Evolutionary conservation across 2,113 vertebrate species (phyloP), one percentile per base, ranked within the genome.

Genomic region (Cyprinus carpio): DNA sequence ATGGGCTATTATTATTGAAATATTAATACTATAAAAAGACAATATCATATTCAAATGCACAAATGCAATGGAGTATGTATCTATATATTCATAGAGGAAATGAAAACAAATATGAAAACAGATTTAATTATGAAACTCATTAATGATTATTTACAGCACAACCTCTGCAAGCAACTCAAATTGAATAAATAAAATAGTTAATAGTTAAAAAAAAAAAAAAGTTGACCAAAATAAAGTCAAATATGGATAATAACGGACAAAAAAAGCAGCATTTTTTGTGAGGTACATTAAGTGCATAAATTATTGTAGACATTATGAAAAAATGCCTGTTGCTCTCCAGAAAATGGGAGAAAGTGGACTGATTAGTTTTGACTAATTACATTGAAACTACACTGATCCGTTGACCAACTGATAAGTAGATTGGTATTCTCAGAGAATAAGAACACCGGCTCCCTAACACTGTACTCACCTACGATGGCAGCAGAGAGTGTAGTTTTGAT

Each of bases 401-500:
- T 31, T 31, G 34, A 37, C 34, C 27, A 5, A 29, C n/a, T 64
- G n/a, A 62, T 4, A 12, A 40, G 37, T 7, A 6, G n/a, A 5
- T 64, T 29, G 13, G 5, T 29, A 29, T 16, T 29, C 62, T 6
- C 62, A 65, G 13, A 65, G 27, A 6, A 29, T 31, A 65, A 67
- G 27, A 67, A 31, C 15, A 15, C 15, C 0, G 64, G 15, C 29
- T 67, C 64, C 18, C 5, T 34, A 25, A 27, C 27, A 34, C 27
- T 2, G 2, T 12, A 89, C 93, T 83, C 89, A 99, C 98, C 98
- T 71, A 99, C 89, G 27, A 99, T 93, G 64, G 97, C 95, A 0
- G 97, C 97, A 0, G 96, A 94, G 79, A 98, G 94, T 6, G 95
- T 93, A 16, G 92, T 94, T 95, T 99, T 99, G 92, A 99, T 96